Percentiles rank a stretch among this genome's conserved stretches.
Evolutionary conservation across 2,113 vertebrate genomes (phyloP).

Genomic region (Sinocyclocheilus grahami): DNA sequence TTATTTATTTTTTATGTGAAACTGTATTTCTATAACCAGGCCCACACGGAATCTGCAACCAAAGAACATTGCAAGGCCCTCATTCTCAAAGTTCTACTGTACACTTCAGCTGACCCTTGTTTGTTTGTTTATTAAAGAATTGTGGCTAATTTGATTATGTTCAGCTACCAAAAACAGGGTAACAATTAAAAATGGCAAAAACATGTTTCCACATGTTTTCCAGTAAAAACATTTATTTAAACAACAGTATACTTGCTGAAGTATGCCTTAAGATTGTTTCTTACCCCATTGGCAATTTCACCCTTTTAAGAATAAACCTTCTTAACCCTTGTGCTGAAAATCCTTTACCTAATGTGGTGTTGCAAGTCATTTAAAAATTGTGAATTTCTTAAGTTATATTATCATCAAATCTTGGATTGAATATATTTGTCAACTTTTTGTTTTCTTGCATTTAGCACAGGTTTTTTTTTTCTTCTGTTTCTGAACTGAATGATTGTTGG

Average conservation of each 20-base stretch:
- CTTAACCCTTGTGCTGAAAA: not conserved
- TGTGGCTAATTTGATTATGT: constrained; percentile 21
- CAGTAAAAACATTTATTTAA: not conserved
- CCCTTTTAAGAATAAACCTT: not conserved
- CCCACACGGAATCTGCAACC: constrained; percentile 31
- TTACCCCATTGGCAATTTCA: not conserved
- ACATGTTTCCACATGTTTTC: not conserved
- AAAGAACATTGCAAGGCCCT: not conserved
- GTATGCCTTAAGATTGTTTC: not conserved
- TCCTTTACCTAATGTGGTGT: not conserved
- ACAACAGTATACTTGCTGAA: not conserved
- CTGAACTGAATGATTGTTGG: no score
- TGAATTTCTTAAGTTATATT: not conserved
- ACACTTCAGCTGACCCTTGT: not conserved
- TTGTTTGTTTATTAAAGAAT: constrained; percentile 17
- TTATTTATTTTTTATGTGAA: constrained; percentile 64
- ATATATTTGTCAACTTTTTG: not conserved
- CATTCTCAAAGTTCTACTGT: constrained; percentile 27
- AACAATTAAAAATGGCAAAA: not conserved
- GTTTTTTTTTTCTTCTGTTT: no score
- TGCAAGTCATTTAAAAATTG: not conserved
- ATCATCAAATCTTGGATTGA: not conserved
- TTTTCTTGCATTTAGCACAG: not conserved
- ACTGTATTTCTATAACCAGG: constrained; percentile 27
- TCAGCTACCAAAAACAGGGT: not conserved